Evolutionary conservation across 2,888 invertebrate species (phyloP).

Genomic region (Drosophila acutilabella): DNA sequence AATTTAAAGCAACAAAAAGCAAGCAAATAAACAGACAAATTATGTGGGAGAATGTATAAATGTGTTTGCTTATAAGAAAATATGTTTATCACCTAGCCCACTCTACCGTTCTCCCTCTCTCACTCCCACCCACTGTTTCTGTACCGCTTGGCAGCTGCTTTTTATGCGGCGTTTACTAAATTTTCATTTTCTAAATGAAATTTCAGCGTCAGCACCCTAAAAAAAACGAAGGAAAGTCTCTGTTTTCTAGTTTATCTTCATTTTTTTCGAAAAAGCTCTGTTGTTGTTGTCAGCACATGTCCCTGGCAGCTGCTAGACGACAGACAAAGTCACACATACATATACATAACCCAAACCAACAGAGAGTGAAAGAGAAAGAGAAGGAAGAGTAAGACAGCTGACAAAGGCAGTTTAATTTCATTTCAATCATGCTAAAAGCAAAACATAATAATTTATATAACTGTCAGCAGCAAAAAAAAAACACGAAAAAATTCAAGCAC

Average conservation of each 20-base stretch:
- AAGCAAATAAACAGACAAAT: slow-evolving; percentile 17
- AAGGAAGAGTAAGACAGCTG: slow-evolving; percentile 40
- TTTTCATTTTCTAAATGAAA: slow-evolving; percentile 79
- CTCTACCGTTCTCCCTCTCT: background rate
- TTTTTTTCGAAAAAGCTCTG: slow-evolving; percentile 24
- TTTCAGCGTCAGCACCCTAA: slow-evolving; percentile 49
- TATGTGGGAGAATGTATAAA: slow-evolving; percentile 11
- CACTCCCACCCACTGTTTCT: background rate
- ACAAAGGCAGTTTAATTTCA: slow-evolving; percentile 78
- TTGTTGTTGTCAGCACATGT: slow-evolving; percentile 71
- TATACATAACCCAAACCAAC: slow-evolving; percentile 4
- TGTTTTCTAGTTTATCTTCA: slow-evolving; percentile 69
- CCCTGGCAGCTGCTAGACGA: slow-evolving; percentile 72
- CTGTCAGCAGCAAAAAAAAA: slow-evolving; percentile 59
- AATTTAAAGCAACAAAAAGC: slow-evolving; percentile 39
- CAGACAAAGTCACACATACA: slow-evolving; percentile 44
- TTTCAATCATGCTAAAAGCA: slow-evolving; percentile 81
- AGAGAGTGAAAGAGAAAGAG: background rate
- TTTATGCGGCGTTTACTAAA: slow-evolving; percentile 62
- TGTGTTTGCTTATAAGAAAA: slow-evolving; percentile 48
- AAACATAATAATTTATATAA: slow-evolving; percentile 80
- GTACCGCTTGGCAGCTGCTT: slow-evolving; percentile 29
- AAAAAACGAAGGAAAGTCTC: slow-evolving; percentile 23
- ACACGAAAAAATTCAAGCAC: slow-evolving; percentile 2
- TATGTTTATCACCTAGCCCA: slow-evolving; percentile 55